phyloP scores from a whole-genome alignment of 2,888 invertebrate genomes.

The Trypoxylon attenuatum region DNA sequence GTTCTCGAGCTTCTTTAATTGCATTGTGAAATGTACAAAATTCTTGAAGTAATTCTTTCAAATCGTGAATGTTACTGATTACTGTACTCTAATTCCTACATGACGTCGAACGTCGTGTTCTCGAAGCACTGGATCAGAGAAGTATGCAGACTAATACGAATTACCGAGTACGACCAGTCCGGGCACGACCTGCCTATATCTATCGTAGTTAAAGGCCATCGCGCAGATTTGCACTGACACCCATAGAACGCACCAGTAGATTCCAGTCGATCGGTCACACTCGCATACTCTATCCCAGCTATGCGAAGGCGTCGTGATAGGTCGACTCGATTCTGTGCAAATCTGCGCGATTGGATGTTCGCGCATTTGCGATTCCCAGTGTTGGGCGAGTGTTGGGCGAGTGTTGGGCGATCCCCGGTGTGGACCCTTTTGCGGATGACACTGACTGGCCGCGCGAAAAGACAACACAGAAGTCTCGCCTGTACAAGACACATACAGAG shows the following conservation, averaged over 20 bases:
- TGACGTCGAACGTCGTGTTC: no score
- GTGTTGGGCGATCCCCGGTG: no score
- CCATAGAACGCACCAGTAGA: constrained; percentile 11
- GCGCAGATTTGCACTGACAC: constrained; percentile 30
- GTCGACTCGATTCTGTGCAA: constrained; percentile 24
- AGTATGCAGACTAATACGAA: constrained; percentile 22
- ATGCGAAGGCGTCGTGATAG: constrained; percentile 27
- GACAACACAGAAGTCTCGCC: background rate
- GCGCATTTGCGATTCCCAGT: background rate
- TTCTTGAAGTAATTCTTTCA: no score
- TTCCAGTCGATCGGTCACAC: constrained; percentile 30
- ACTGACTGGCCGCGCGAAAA: background rate
- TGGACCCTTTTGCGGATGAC: no score
- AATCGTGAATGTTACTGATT: no score
- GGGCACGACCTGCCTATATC: constrained; percentile 21
- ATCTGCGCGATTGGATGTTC: constrained; percentile 31
- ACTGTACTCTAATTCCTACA: no score
- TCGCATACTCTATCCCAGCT: constrained; percentile 3
- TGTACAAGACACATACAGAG: no score
- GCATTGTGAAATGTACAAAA: no score
- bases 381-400: background rate
- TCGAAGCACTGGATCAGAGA: constrained; percentile 5
- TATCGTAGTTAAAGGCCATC: constrained; percentile 37
- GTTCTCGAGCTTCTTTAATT: no score
- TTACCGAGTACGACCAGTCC: constrained; percentile 25